Evolutionary conservation across 2,113 vertebrate genomes (phyloP), one percentile per base, ranked within the genome.

Genomic region (Platichthys flesus): DNA sequence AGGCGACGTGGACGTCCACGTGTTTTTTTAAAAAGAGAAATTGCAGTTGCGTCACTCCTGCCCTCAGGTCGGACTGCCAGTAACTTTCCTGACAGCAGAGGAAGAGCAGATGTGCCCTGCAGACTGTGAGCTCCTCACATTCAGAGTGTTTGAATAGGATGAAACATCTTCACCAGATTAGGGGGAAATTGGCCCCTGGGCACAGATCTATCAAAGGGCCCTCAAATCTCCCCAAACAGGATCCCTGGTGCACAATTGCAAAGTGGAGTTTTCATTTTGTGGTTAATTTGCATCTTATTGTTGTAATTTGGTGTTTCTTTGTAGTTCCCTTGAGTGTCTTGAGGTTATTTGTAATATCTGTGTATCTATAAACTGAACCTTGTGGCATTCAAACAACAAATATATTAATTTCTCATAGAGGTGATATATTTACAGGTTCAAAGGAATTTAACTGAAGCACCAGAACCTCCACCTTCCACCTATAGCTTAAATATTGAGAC

Each of bases 21-120:
- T 64, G 37, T 61, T 51, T 51, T 51, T 51, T 20, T 23, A 49
- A 47, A 52, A 37, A 40, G 67, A 76, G 78, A 35, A 45, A 31
- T 65, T 18, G 49, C 74, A 74, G 74, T 67, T 79, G 79, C 59
- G 56, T 86, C 81, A 81, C 21, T 61, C 10, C 21, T 49, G 71
- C 74, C 60, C 52, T 66, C 42, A 63, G 55, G 51, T 58, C 57
- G 42, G 35, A 70, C 31, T 64, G 57, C 6, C 57, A 66, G 37
- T 72, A 26, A 74, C 21, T 79, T 65, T 4, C 20, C 55, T 55
- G 28, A 62, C 54, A 59, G 81, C 21, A 76, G 26, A 76, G 31
- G 49, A 76, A 16, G 60, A 63, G 58, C 55, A 84, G 45, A 88
- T 67, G 54, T 12, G 51, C 20, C 45, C 58, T 60, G 63, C 49